These are phyloP conservation scores for Euzophera pinguis DNA, from an alignment of 2,888 invertebrate genomes.

Conservation along the genomic window DNA sequence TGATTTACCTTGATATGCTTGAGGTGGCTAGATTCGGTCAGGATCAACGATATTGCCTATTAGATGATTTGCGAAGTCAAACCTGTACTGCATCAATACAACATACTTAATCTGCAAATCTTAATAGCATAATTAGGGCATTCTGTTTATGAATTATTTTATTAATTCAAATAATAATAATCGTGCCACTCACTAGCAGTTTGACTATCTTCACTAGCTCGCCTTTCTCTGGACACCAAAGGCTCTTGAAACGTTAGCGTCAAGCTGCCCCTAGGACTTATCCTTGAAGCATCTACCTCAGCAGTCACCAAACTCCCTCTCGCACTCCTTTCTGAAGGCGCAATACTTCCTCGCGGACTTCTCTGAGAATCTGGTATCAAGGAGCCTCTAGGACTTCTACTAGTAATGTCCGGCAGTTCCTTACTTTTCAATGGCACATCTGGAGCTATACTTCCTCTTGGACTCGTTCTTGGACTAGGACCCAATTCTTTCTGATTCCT, in stretches of 20 bases:
- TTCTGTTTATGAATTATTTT: too few relatives aligned
- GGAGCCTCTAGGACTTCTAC: constrained; percentile 79
- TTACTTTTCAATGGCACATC: constrained; percentile 65
- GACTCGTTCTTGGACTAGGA: constrained; percentile 77
- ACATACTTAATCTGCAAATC: too few relatives aligned
- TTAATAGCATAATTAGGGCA: too few relatives aligned
- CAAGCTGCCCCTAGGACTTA: constrained; percentile 80
- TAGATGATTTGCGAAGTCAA: too few relatives aligned
- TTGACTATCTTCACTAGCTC: constrained; percentile 81
- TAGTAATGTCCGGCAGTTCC: constrained; percentile 59
- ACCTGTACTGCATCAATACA: too few relatives aligned
- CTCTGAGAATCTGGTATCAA: constrained; percentile 79
- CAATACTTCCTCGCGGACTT: constrained; percentile 82
- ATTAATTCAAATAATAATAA: too few relatives aligned
- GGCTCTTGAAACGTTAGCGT: constrained; percentile 83
- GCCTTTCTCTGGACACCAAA: constrained; percentile 72
- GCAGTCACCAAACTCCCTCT: constrained; percentile 63
- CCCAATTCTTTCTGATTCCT: constrained; percentile 70
- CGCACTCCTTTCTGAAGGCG: constrained; percentile 71
- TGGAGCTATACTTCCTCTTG: constrained; percentile 78
- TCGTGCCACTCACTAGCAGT: constrained; percentile 57
- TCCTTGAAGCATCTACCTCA: constrained; percentile 54
- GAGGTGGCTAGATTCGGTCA: too few relatives aligned
- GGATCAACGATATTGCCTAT: too few relatives aligned
- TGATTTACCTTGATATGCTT: too few relatives aligned